A percentile compares a stretch with the other conserved stretches of the same genome.
These are phyloP conservation scores for Aphis craccivora DNA, from an alignment of 1,140 invertebrate species.

Conservation along the genomic window DNA sequence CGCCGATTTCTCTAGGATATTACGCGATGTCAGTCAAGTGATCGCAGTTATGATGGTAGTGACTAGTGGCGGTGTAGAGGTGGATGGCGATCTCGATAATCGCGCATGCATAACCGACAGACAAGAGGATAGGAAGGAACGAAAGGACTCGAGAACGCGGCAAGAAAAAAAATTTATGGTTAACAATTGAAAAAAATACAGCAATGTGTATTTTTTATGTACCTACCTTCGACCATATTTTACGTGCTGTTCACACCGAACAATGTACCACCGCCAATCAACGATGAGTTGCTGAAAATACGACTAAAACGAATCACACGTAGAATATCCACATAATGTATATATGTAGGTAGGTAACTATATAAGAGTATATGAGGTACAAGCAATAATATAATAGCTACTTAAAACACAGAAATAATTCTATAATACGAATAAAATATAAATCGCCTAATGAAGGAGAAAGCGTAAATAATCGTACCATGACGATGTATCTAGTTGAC, in stretches of 20 bases:
- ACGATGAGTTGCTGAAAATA: conserved; percentile 34
- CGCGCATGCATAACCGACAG: conserved; percentile 41
- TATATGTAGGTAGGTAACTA: not conserved
- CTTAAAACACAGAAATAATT: not conserved
- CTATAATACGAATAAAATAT: not conserved
- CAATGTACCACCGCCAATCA: not conserved
- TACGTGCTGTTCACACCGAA: not conserved
- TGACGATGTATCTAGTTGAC: not conserved
- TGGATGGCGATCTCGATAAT: conserved; percentile 33
- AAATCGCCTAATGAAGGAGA: not conserved
- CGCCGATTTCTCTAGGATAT: conserved; percentile 52
- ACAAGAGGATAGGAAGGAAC: not conserved
- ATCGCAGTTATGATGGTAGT: not conserved
- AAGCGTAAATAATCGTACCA: conserved; percentile 29
- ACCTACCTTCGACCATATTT: not conserved
- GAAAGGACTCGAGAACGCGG: not conserved
- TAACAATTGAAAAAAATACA: conserved; percentile 1
- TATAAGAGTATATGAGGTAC: not conserved
- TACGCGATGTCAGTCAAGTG: conserved; percentile 9
- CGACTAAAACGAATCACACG: conserved; percentile 37
- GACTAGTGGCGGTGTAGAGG: not conserved
- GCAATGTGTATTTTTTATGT: not conserved
- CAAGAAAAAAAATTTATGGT: not conserved
- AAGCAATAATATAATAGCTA: not conserved
- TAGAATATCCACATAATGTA: not conserved